phyloP scores from a whole-genome alignment of 2,888 invertebrate species.

The Cheilosia vulpina region DNA sequence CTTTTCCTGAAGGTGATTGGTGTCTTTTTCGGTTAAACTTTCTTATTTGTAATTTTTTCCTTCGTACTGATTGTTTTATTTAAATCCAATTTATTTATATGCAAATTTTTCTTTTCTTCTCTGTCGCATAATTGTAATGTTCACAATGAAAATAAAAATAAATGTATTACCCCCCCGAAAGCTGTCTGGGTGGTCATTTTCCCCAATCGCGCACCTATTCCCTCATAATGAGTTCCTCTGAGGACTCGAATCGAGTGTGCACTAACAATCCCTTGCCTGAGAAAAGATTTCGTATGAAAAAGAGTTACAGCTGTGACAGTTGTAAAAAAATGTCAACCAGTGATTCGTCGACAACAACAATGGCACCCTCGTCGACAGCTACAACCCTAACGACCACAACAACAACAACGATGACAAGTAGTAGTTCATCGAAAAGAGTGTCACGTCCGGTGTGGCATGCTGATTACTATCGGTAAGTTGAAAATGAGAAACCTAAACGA shows the following conservation, averaged over 20 bases:
- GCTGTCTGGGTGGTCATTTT: conserved; percentile 83
- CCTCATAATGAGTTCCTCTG: conserved; percentile 84
- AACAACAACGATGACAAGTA: conserved; percentile 80
- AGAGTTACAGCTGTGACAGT: conserved; percentile 82
- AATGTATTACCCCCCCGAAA: conserved; percentile 68
- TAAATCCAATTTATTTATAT: conserved; percentile 48
- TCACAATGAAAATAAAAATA: conserved; percentile 35
- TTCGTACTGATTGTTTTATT: conserved; percentile 62
- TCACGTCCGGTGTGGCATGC: conserved; percentile 86
- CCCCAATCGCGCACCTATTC: conserved; percentile 84
- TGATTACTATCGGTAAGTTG: conserved; percentile 87
- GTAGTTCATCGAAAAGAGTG: conserved; percentile 74
- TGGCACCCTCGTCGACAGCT: conserved; percentile 77
- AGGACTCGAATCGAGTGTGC: conserved; percentile 82
- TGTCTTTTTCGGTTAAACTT: conserved; percentile 7
- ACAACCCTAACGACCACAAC: conserved; percentile 80
- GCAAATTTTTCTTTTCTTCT: conserved; percentile 43
- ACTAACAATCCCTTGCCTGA: conserved; percentile 76
- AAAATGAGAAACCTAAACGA: background rate
- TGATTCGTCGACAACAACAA: conserved; percentile 73
- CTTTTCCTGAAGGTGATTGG: conserved; percentile 29
- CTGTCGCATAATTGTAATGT: conserved; percentile 31
- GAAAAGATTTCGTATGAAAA: conserved; percentile 78
- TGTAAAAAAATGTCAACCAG: conserved; percentile 69
- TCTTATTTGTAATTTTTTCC: conserved; percentile 10